phyloP scores from a whole-genome alignment of 2,888 invertebrate genomes.

The Strigamia transsilvanica region DNA sequence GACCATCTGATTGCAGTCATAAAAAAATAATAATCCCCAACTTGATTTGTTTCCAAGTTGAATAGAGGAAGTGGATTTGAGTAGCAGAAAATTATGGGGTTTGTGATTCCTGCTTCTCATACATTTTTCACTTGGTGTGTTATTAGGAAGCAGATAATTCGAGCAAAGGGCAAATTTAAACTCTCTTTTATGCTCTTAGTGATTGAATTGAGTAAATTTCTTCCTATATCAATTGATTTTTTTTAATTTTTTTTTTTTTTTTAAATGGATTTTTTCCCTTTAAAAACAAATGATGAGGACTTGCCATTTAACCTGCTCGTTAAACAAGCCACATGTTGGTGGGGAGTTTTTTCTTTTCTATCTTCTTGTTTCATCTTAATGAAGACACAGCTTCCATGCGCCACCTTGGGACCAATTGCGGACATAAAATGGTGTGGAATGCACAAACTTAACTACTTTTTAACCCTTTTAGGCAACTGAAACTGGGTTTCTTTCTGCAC shows the following conservation, averaged over 20 bases:
- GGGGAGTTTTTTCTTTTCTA: not conserved
- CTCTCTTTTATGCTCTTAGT: not conserved
- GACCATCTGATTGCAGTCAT: not conserved
- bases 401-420: slow-evolving; percentile 15
- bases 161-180: not conserved
- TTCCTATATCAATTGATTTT: not conserved
- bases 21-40: not conserved
- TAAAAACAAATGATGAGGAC: slow-evolving; percentile 1
- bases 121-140: slow-evolving; percentile 15
- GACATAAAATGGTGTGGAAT: slow-evolving; percentile 14
- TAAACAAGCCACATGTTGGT: not conserved
- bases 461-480: slow-evolving; percentile 11
- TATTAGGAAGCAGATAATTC: slow-evolving; percentile 20
- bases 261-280: not conserved
- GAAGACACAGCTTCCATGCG: slow-evolving; percentile 20
- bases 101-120: slow-evolving; percentile 20
- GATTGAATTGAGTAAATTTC: slow-evolving; percentile 3
- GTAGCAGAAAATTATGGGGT: slow-evolving; percentile 20
- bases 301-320: slow-evolving; percentile 3
- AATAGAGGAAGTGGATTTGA: slow-evolving; percentile 9
- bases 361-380: slow-evolving; percentile 20
- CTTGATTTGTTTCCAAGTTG: slow-evolving; percentile 12
- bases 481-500: not conserved
- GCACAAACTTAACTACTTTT: slow-evolving; percentile 17
- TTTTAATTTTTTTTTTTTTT: not conserved